These are phyloP conservation scores for Passer domesticus DNA, from an alignment of 2,113 vertebrate genomes.

Conservation along the genomic window DNA sequence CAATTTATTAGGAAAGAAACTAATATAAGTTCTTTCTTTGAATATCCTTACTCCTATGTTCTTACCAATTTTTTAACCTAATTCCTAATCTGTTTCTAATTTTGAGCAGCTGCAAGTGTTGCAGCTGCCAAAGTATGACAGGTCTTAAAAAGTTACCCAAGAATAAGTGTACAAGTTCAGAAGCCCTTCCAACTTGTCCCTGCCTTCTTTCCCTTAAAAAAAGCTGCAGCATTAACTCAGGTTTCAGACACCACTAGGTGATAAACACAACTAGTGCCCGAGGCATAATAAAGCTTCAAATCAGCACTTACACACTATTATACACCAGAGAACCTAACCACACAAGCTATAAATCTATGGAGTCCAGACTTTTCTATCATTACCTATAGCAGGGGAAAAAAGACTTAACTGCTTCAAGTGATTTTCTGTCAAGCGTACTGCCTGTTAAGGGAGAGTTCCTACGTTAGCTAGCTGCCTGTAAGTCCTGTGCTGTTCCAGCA, in stretches of 20 bases:
- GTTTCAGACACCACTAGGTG: background rate
- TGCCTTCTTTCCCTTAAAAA: background rate
- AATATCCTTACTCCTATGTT: background rate
- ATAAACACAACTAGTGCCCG: background rate
- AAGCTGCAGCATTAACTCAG: background rate
- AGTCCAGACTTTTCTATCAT: background rate
- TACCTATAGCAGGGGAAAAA: rapidly evolving
- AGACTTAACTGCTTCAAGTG: background rate
- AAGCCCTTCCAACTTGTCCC: background rate
- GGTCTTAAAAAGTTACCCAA: background rate
- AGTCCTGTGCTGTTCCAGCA: background rate
- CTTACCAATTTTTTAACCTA: background rate
- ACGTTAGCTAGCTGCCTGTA: background rate
- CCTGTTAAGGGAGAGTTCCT: background rate
- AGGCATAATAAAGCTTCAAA: background rate
- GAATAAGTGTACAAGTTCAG: background rate
- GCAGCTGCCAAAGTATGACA: background rate
- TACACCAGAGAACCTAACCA: background rate
- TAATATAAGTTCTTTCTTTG: background rate
- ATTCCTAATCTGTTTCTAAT: background rate
- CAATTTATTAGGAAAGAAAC: background rate
- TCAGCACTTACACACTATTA: background rate
- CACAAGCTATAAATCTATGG: background rate
- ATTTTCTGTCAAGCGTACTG: background rate
- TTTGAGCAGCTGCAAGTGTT: background rate